Conservation (phyloP, 2,797 vertebrate genomes). For the Australoheros facetus region DNA sequence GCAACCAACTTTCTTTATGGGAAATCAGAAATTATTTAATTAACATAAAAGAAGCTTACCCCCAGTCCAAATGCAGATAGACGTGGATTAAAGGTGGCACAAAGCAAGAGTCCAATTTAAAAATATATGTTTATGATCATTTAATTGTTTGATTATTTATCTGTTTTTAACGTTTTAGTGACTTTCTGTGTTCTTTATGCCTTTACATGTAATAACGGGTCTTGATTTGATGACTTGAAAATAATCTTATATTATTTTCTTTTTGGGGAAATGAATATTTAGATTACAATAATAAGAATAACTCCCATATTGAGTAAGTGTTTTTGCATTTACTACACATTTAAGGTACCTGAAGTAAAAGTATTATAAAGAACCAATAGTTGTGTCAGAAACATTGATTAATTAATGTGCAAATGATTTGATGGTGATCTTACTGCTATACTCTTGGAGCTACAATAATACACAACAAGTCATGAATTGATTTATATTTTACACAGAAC, state of each 20-base stretch:
- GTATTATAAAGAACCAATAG: not conserved
- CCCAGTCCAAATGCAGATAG: not conserved
- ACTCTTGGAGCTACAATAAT: not conserved
- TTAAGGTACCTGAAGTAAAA: not conserved
- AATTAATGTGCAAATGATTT: not conserved
- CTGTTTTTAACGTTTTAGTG: not conserved
- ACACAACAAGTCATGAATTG: not conserved
- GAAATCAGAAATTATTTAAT: not conserved
- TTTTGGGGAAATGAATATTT: not conserved
- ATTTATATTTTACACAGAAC: not conserved
- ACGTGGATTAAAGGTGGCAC: accelerated
- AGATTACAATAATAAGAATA: not conserved
- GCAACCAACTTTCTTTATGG: not conserved
- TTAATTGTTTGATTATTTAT: not conserved
- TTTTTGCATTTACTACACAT: not conserved
- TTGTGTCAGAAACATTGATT: not conserved
- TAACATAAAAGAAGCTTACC: not conserved
- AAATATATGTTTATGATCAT: not conserved
- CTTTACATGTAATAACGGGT: not conserved
- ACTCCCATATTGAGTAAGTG: not conserved
- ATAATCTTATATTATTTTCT: not conserved
- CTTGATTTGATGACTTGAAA: not conserved
- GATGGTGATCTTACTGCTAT: not conserved
- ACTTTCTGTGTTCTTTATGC: not conserved
- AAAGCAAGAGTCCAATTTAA: not conserved